phyloP scores from a whole-genome alignment of 2,113 vertebrate genomes.

The Candoia aspera region DNA sequence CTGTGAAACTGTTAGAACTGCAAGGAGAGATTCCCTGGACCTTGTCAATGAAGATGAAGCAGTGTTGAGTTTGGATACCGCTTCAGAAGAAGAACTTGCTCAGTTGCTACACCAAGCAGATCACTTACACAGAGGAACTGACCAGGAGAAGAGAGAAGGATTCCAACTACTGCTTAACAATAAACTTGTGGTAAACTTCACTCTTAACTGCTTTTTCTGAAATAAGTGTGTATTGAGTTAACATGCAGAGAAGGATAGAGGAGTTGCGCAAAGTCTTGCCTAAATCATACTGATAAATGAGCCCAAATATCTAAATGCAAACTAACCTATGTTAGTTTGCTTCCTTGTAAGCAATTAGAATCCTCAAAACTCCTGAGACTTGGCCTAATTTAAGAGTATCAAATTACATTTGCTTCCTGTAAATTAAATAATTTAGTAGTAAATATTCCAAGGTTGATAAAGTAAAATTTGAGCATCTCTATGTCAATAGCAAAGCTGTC shows the following conservation, averaged over 20 bases:
- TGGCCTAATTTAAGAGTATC: neutral
- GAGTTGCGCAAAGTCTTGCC: slow-evolving; percentile 11
- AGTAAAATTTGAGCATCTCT: neutral
- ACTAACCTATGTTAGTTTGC: neutral
- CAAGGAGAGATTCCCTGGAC: slow-evolving; percentile 76
- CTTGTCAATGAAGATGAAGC: slow-evolving; percentile 51
- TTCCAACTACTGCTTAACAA: slow-evolving; percentile 86
- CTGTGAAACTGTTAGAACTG: slow-evolving; percentile 83
- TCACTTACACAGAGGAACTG: slow-evolving; percentile 77
- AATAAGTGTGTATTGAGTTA: neutral
- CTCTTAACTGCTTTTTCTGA: slow-evolving; percentile 4
- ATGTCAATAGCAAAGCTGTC: neutral
- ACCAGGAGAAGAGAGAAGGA: slow-evolving; percentile 79
- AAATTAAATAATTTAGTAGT: neutral
- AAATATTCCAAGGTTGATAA: neutral
- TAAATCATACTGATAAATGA: neutral
- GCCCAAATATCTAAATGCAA: neutral
- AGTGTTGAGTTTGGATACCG: neutral
- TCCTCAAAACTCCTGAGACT: neutral
- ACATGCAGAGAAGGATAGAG: neutral
- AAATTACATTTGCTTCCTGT: neutral
- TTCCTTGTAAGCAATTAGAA: neutral
- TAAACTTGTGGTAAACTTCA: slow-evolving; percentile 79
- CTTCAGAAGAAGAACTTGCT: slow-evolving; percentile 73
- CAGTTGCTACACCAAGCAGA: slow-evolving; percentile 86